Percentiles rank a stretch among this genome's conserved stretches.
Evolutionary conservation across 2,888 invertebrate species (phyloP).

Genomic region (Nowickia ferox): DNA sequence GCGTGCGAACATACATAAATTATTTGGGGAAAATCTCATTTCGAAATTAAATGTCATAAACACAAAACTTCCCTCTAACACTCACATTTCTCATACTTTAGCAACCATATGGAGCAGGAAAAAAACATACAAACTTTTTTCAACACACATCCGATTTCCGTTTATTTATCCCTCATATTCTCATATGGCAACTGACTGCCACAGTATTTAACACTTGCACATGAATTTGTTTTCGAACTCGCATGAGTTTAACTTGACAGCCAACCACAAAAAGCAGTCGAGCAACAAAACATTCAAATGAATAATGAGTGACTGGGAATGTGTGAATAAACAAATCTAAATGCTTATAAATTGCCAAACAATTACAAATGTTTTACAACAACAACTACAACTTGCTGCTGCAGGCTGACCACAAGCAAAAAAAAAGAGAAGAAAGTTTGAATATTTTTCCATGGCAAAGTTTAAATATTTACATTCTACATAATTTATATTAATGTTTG

Average conservation of each 20-base stretch:
- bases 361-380: conserved; percentile 8
- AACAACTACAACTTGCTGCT: background rate
- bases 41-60: conserved; percentile 45
- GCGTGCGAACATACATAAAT: background rate
- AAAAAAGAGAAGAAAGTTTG: background rate
- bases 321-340: background rate
- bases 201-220: background rate
- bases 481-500: no score
- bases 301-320: conserved; percentile 8
- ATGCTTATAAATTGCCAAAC: conserved; percentile 25
- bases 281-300: conserved; percentile 7
- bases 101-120: conserved; percentile 3
- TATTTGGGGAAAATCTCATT: background rate
- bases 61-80: background rate
- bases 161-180: conserved; percentile 42
- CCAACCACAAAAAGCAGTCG: background rate
- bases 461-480: no score
- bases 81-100: background rate
- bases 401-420: background rate
- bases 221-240: background rate
- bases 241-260: background rate
- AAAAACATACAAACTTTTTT: conserved; percentile 21
- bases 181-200: no score
- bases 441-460: background rate
- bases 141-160: conserved; percentile 55